These are phyloP conservation scores for Thymelicus lineola DNA, from an alignment of 2,888 invertebrate genomes.

Conservation along the genomic window DNA sequence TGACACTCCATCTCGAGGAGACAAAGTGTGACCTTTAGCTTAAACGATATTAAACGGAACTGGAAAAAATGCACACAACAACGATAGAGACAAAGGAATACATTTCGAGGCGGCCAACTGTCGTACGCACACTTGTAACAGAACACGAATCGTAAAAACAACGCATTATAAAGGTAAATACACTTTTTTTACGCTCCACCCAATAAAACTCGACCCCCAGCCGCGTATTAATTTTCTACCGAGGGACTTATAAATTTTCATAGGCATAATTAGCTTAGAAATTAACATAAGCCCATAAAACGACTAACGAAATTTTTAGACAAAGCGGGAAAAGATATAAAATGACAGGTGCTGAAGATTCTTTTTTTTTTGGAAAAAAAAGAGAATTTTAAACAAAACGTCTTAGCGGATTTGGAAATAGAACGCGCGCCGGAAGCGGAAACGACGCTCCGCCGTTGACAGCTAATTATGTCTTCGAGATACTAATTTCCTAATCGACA, in stretches of 20 bases:
- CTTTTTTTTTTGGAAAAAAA: slow-evolving; percentile 48
- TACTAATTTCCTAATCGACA: slow-evolving; percentile 79
- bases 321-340: slow-evolving; percentile 68
- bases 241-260: slow-evolving; percentile 80
- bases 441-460: slow-evolving; percentile 77
- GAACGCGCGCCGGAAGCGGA: slow-evolving; percentile 80
- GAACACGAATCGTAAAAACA: slow-evolving; percentile 75
- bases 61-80: slow-evolving; percentile 57
- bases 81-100: slow-evolving; percentile 76
- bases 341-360: slow-evolving; percentile 70
- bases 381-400: slow-evolving; percentile 49
- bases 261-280: slow-evolving; percentile 83
- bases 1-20: slow-evolving; percentile 28
- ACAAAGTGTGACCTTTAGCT: slow-evolving; percentile 36
- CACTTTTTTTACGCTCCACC: slow-evolving; percentile 58
- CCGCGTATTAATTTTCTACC: slow-evolving; percentile 77
- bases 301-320: slow-evolving; percentile 82
- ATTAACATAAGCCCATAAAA: slow-evolving; percentile 84
- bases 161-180: slow-evolving; percentile 54
- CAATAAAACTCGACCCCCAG: slow-evolving; percentile 74
- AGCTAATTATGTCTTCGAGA: slow-evolving; percentile 80
- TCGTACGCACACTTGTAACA: slow-evolving; percentile 67
- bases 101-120: slow-evolving; percentile 77
- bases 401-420: slow-evolving; percentile 79
- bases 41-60: slow-evolving; percentile 21